A percentile compares a stretch with the other conserved stretches of the same genome.
Conservation (phyloP, 2,113 vertebrate species). For the Chunga burmeisteri region DNA sequence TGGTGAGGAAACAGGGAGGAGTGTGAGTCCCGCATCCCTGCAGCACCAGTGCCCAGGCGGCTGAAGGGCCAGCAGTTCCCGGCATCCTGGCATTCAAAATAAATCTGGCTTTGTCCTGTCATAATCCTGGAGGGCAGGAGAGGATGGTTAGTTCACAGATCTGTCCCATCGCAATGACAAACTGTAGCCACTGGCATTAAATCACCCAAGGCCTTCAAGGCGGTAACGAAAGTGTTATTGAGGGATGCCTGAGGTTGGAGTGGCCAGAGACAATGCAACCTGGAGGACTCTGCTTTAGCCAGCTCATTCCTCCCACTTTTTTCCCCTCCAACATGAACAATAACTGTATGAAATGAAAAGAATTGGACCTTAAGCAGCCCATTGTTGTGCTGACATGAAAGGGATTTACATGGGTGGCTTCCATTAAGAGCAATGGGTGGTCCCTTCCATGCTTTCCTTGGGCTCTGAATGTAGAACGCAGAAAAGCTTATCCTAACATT, state of each 20-base stretch:
- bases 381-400: background rate
- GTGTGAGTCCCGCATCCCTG: background rate
- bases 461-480: background rate
- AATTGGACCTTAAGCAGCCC: background rate
- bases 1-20: background rate
- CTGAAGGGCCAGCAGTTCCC: background rate
- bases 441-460: background rate
- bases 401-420: background rate
- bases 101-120: background rate
- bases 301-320: background rate
- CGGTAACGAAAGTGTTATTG: background rate
- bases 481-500: slow-evolving; percentile 34
- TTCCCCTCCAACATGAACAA: background rate
- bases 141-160: background rate
- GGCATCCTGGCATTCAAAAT: background rate
- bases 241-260: background rate
- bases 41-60: fast-evolving
- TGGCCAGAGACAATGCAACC: background rate
- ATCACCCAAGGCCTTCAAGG: background rate
- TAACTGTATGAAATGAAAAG: background rate
- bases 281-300: background rate
- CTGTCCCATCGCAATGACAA: background rate
- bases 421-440: background rate
- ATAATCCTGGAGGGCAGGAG: background rate
- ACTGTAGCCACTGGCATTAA: background rate